Evolutionary conservation across 1,140 invertebrate species (phyloP).

Genomic region (Cyclargus thomasi): DNA sequence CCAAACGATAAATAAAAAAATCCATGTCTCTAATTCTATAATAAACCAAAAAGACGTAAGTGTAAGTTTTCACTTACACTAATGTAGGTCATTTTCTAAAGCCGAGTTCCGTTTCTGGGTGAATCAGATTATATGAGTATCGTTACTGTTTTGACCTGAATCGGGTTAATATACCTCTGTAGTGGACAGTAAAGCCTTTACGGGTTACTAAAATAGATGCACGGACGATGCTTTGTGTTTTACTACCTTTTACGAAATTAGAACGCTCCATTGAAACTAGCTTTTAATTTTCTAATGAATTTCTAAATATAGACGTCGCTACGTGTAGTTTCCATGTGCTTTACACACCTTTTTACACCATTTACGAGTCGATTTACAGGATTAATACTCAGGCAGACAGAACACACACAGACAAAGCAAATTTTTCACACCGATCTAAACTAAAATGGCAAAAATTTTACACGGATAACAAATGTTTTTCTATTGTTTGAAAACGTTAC

Average conservation of each 20-base stretch:
- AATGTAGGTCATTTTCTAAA: slow-evolving; percentile 14
- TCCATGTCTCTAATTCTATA: no score
- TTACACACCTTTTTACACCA: no score
- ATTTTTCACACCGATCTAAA: no score
- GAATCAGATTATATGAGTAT: slow-evolving; percentile 13
- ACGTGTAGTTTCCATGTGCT: neutral
- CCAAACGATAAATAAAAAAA: no score
- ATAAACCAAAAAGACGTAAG: neutral
- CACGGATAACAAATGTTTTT: no score
- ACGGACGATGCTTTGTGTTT: neutral
- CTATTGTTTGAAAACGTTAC: no score
- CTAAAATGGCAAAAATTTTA: no score
- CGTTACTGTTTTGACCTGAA: slow-evolving; percentile 14
- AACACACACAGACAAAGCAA: no score
- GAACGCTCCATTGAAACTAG: neutral
- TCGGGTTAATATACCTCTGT: slow-evolving; percentile 6
- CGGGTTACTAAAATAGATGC: slow-evolving; percentile 13
- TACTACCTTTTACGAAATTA: slow-evolving; percentile 10
- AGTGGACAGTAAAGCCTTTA: slow-evolving; percentile 11
- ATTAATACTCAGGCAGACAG: no score
- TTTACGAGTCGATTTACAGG: no score
- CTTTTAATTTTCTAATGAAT: neutral
- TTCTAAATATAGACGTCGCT: neutral
- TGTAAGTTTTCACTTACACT: slow-evolving; percentile 3
- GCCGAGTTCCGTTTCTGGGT: slow-evolving; percentile 13